phyloP scores from a whole-genome alignment of 1,140 invertebrate genomes.

The Propsilocerus akamusi region DNA sequence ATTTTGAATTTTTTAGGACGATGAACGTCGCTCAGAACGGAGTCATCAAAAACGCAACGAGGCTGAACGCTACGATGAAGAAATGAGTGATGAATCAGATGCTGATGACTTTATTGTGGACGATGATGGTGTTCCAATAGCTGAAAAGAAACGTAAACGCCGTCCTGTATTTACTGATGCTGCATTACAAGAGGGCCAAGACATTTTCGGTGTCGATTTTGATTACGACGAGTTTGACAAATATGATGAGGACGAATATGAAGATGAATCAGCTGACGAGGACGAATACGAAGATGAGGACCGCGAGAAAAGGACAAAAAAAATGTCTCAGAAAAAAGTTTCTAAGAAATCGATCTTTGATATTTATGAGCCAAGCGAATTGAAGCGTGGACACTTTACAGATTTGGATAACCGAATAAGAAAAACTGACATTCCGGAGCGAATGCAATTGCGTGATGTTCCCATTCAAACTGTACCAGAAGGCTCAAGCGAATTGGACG shows the following conservation, averaged over 20 bases:
- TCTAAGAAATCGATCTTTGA: conserved; percentile 83
- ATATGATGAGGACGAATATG: conserved; percentile 73
- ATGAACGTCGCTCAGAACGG: conserved; percentile 34
- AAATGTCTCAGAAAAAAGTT: conserved; percentile 55
- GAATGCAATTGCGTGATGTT: conserved; percentile 79
- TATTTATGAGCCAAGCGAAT: conserved; percentile 92
- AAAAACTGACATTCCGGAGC: conserved; percentile 70
- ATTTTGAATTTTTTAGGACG: neutral
- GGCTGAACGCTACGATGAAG: conserved; percentile 49
- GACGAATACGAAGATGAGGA: conserved; percentile 56
- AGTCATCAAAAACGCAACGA: conserved; percentile 36
- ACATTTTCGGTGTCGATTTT: conserved; percentile 98
- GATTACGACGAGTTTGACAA: conserved; percentile 92
- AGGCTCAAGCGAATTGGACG: conserved; percentile 71
- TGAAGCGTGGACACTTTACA: conserved; percentile 91
- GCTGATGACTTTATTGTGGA: conserved; percentile 96
- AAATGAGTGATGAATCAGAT: conserved; percentile 66
- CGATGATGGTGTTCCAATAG: conserved; percentile 83
- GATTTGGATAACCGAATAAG: conserved; percentile 77
- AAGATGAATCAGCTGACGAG: conserved; percentile 59
- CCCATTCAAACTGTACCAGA: conserved; percentile 67
- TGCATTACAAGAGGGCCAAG: conserved; percentile 95
- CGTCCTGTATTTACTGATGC: conserved; percentile 81
- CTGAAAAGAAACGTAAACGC: conserved; percentile 69
- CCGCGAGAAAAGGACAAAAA: conserved; percentile 36